Conservation (phyloP, 2,888 invertebrate genomes). For the Amblyteles armatorius region DNA sequence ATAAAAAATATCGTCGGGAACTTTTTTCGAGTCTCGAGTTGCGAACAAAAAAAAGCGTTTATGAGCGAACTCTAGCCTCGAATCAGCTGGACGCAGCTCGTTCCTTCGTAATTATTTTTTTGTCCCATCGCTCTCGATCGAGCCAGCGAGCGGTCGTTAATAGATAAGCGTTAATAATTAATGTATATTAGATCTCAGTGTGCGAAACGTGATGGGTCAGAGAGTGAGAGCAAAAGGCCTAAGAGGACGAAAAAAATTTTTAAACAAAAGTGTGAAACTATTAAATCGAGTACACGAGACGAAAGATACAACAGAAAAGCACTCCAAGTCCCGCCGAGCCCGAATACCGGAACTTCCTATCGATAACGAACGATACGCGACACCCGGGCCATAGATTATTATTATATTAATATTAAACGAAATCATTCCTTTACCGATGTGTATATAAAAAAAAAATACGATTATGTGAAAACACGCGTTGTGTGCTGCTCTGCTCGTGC, state of each 20-base stretch:
- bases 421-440: conserved; percentile 83
- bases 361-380: conserved; percentile 56
- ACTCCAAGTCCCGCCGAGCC: conserved; percentile 42
- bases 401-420: conserved; percentile 75
- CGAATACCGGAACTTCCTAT: conserved; percentile 49
- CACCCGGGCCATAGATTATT: conserved; percentile 63
- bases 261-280: conserved; percentile 48
- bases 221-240: conserved; percentile 47
- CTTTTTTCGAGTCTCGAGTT: conserved; percentile 9
- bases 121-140: conserved; percentile 6
- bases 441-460: conserved; percentile 79
- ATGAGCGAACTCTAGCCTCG: conserved; percentile 7
- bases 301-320: conserved; percentile 31
- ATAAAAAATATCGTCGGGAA: neutral
- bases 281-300: conserved; percentile 57
- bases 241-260: conserved; percentile 43
- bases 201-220: conserved; percentile 47
- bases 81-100: neutral
- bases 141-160: conserved; percentile 49
- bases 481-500: conserved; percentile 79
- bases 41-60: neutral
- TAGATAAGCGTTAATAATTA: conserved; percentile 57
- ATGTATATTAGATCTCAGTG: conserved; percentile 63
- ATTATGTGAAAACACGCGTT: conserved; percentile 79
- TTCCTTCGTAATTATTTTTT: neutral